Conservation (phyloP, 2,113 vertebrate species). For the Donacobius atricapilla region DNA sequence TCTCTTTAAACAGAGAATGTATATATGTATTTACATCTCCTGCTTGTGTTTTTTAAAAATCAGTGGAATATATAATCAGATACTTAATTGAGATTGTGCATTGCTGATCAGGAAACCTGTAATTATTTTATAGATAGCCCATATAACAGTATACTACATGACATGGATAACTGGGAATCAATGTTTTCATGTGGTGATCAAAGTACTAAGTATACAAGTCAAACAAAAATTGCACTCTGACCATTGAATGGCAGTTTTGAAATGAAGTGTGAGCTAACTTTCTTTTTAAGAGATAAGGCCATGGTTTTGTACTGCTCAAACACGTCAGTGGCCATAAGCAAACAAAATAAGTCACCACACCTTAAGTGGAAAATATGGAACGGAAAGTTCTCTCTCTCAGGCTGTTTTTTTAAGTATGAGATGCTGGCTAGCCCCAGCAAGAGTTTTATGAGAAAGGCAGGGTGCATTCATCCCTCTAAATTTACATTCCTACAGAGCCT, state of each 20-base stretch:
- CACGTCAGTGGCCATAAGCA: constrained; percentile 1
- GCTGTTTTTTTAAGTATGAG: neutral
- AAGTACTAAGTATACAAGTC: neutral
- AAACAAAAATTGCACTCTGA: constrained; percentile 24
- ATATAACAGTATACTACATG: neutral
- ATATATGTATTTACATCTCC: neutral
- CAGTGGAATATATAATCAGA: neutral
- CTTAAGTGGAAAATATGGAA: constrained; percentile 59
- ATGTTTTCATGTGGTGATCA: neutral
- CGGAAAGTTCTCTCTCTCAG: neutral
- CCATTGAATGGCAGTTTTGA: constrained; percentile 4
- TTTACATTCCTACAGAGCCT: neutral
- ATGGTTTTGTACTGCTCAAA: constrained; percentile 21
- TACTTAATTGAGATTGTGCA: neutral
- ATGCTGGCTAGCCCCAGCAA: neutral
- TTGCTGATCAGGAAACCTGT: neutral
- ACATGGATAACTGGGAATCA: constrained; percentile 3
- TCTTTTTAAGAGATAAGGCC: constrained; percentile 12
- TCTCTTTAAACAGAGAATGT: neutral
- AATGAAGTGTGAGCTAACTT: constrained; percentile 28
- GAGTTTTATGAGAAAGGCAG: neutral
- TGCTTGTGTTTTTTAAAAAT: neutral
- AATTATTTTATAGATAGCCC: neutral
- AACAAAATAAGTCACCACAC: constrained; percentile 43
- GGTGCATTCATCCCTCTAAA: neutral